These are phyloP conservation scores for Fulmarus glacialis DNA, from an alignment of 2,113 vertebrate species.

Conservation along the genomic window DNA sequence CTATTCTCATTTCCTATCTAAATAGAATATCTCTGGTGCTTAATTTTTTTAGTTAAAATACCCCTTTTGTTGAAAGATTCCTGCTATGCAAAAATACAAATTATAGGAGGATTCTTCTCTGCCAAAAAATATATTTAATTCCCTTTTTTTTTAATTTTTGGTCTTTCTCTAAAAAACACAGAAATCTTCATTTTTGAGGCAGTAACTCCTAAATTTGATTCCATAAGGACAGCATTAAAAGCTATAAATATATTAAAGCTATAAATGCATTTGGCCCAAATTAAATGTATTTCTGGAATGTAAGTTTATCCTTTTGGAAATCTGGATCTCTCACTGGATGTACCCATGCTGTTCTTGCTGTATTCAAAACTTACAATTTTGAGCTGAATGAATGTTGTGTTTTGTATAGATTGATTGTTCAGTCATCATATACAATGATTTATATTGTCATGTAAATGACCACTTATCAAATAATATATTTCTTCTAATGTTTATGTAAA, in stretches of 20 bases:
- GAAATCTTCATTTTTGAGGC: neutral
- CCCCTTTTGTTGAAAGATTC: neutral
- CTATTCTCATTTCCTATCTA: neutral
- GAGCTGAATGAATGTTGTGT: neutral
- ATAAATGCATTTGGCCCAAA: neutral
- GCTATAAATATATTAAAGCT: neutral
- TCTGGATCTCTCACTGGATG: neutral
- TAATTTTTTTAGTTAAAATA: neutral
- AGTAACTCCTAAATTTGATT: neutral
- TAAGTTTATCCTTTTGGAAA: neutral
- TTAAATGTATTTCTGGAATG: neutral
- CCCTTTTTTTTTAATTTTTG: too few relatives aligned
- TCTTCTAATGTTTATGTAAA: neutral
- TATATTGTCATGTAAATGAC: neutral
- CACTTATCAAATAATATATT: neutral
- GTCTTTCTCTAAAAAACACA: neutral
- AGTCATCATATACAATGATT: neutral
- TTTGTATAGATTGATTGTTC: neutral
- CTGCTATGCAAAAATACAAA: neutral
- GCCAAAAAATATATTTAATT: neutral
- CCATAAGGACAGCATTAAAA: neutral
- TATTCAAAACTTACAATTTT: neutral
- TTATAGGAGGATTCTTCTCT: neutral
- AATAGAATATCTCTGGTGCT: neutral
- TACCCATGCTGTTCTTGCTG: neutral